A percentile compares a stretch with the other conserved stretches of the same genome.
These are phyloP conservation scores for Aphaenogaster ashmeadi DNA, from an alignment of 1,140 invertebrate species.

Conservation along the genomic window DNA sequence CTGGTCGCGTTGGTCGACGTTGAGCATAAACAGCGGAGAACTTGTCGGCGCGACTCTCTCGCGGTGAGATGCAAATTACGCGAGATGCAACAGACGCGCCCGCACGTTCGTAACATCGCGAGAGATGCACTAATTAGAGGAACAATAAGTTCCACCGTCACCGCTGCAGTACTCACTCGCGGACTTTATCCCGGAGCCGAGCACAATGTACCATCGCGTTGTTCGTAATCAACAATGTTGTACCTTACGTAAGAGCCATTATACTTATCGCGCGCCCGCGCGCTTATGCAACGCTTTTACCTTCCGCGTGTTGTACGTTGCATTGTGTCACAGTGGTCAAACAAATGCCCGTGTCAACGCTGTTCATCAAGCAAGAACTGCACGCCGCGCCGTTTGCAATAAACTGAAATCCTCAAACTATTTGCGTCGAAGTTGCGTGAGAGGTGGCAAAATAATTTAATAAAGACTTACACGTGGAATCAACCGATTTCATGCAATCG, in stretches of 20 bases:
- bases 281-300: constrained; percentile 40
- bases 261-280: constrained; percentile 1
- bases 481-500: not conserved
- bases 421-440: not conserved
- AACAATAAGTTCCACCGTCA: constrained; percentile 54
- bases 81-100: not conserved
- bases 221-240: constrained; percentile 52
- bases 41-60: constrained; percentile 1
- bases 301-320: constrained; percentile 29
- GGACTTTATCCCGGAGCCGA: constrained; percentile 36
- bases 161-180: constrained; percentile 12
- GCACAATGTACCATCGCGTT: constrained; percentile 35
- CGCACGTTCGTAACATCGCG: constrained; percentile 35
- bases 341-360: constrained; percentile 33
- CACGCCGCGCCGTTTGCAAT: not conserved
- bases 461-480: not conserved
- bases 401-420: not conserved
- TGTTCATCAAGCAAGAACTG: not conserved
- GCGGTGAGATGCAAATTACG: constrained; percentile 33
- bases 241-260: constrained; percentile 49
- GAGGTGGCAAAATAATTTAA: constrained; percentile 1
- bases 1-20: not conserved
- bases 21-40: not conserved
- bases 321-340: constrained; percentile 45
- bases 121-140: constrained; percentile 49